phyloP scores from a whole-genome alignment of 2,888 invertebrate genomes.

The Pocota personata region DNA sequence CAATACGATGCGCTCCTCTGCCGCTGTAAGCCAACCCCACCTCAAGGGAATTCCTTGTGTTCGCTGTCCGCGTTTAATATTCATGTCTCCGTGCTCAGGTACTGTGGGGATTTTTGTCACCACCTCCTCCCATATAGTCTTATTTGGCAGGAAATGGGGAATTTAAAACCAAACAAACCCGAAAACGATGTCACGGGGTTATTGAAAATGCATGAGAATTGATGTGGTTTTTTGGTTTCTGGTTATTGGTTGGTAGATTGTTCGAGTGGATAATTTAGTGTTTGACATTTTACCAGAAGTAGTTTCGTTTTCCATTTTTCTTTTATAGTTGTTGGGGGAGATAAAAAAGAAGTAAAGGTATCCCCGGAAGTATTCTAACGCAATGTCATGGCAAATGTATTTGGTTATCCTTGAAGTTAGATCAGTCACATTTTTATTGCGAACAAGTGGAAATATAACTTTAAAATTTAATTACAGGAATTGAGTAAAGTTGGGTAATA shows the following conservation, averaged over 20 bases:
- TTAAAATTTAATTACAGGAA: no score
- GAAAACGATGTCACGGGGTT: conserved; percentile 60
- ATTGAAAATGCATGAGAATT: conserved; percentile 67
- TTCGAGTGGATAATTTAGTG: conserved; percentile 27
- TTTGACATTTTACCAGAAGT: conserved; percentile 12
- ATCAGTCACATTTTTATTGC: neutral
- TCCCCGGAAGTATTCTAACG: neutral
- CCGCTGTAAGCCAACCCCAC: conserved; percentile 1
- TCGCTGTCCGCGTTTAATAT: conserved; percentile 49
- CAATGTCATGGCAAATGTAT: neutral
- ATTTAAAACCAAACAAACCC: conserved; percentile 63
- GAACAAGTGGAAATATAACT: no score
- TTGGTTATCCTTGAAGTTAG: neutral
- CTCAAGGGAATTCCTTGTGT: conserved; percentile 16
- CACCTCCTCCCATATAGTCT: neutral
- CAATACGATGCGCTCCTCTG: neutral
- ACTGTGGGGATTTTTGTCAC: conserved; percentile 27
- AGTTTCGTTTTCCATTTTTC: conserved; percentile 23
- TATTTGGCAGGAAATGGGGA: conserved; percentile 31
- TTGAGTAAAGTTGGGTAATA: no score
- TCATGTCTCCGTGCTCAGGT: conserved; percentile 48
- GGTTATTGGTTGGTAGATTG: conserved; percentile 50
- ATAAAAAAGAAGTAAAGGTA: neutral
- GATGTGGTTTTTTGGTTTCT: conserved; percentile 44
- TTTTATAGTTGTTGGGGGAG: neutral